Evolutionary conservation across 2,888 invertebrate species (phyloP), one percentile per base, ranked within the genome.

Genomic region (Lydus trimaculatus): DNA sequence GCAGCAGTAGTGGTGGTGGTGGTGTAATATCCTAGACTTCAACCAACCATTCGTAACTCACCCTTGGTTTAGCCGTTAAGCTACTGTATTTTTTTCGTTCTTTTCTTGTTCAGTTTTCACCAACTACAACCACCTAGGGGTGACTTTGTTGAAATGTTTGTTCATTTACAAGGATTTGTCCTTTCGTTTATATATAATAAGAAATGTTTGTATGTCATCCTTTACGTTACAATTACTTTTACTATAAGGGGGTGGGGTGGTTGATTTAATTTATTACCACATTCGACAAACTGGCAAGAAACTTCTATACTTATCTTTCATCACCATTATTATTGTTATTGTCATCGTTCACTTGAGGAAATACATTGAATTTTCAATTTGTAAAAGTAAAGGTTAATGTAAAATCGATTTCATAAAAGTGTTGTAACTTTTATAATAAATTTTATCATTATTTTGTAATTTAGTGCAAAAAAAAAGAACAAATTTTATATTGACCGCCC

Each of bases 81-180:
- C 67, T 63, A 67, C 31, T 52, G 13, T 52, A 25, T 52, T 67
- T 67, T 71, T 63, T 70, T 70, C 15, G 13, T 20, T 23, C 23
- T 11, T 2, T 25, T 25, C 23, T 25, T 20, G 48, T 9, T 52
- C 52, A 52, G 13, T 52, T 52, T 13, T 15, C 23, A 2, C 8
- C 52, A 2, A 48, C n/a, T 39, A 17, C 20, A 9, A 43, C 43
- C 8, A 20, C 1, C 48, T 20, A 13, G 23, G 66, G 65, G 25
- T 58, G 71, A 71, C 65, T 67, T 67, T 65, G 67, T 67, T 71
- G 71, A 67, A 71, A 71, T 72, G 72, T 72, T 73, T 73, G 72
- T 73, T 76, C 74, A 75, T 76, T 48, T 76, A 76, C 67, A 67
- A 69, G 71, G 76, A 74, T 76, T 74, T 73, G 73, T 73, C 69